Base-by-base conservation (phyloP, 1,140 invertebrate genomes). In the Tetramorium parvispinum region DNA sequence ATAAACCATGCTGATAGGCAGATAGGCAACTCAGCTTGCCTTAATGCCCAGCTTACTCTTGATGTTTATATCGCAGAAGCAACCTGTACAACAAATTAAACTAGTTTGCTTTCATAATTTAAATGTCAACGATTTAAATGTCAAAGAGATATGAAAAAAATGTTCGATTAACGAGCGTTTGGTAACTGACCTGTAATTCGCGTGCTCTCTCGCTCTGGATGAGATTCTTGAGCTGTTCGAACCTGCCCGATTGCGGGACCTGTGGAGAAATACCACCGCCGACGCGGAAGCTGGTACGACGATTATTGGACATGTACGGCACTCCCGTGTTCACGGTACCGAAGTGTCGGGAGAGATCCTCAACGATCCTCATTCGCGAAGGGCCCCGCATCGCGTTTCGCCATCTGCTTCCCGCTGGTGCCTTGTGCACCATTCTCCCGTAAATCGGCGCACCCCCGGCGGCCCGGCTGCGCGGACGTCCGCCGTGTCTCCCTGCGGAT, bases 201-300 rank as follows among this genome's bases (percentile, higher is more conserved):
- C 96, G 95, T n/a, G 97, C 96, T n/a, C 97, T 94, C 91, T 97
- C 96, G 6, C 94, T 96, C 85, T 95, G 95, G 66, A 97, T 96
- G 6, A 97, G 92, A 75, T 97, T 96, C 90, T 96, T 96, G 0
- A 97, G 91, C 79, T 96, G 96, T 86, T 97, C 96, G 92, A 97
- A 97, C 79, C 96, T 97, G 11, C 96, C 96, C 21, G 95, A 93
- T 82, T 96, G 96, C n/a, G 96, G 95, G 68, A 95, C 92, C 32
- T 93, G 92, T 43, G 92, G 79, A 61, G 5, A 78, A 3, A 78
- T 87, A 40, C 94, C 92, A 7, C 92, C 93, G 32, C 89, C 92
- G 21, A 93, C 90, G 13, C 94, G 93, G 78, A 92, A 94, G 71
- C 70, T 93, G 37, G 89, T 92, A 16, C 85, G 91, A 78, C 88